A percentile compares a stretch with the other conserved stretches of the same genome.
These are phyloP conservation scores for Lepidochitona cinerea DNA, from an alignment of 2,888 invertebrate species.

Conservation along the genomic window DNA sequence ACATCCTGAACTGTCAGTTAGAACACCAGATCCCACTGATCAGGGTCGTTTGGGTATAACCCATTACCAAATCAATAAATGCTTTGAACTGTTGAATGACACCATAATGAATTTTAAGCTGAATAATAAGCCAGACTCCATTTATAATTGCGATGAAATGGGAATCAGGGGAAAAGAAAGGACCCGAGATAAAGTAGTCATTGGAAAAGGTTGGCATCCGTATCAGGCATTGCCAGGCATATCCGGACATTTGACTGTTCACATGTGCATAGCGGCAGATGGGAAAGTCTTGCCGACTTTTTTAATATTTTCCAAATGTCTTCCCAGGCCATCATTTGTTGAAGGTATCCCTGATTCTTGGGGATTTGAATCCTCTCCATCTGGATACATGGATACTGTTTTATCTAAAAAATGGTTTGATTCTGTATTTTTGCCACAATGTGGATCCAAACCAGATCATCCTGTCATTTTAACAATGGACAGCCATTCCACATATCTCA, in stretches of 20 bases:
- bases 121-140: too few relatives aligned
- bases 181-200: neutral
- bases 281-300: neutral
- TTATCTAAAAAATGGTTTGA: neutral
- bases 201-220: neutral
- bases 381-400: neutral
- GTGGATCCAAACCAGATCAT: neutral
- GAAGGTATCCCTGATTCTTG: neutral
- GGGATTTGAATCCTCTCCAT: neutral
- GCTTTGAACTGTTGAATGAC: too few relatives aligned
- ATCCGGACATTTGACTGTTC: neutral
- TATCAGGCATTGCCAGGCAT: neutral
- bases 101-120: too few relatives aligned
- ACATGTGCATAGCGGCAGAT: neutral
- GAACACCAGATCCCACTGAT: too few relatives aligned
- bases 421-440: neutral
- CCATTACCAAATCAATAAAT: too few relatives aligned
- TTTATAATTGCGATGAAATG: too few relatives aligned
- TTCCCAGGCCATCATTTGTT: neutral
- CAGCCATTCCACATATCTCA: neutral
- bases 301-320: neutral
- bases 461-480: neutral
- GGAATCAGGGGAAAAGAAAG: too few relatives aligned
- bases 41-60: too few relatives aligned
- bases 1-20: too few relatives aligned